Evolutionary conservation across 2,888 invertebrate genomes (phyloP).

Genomic region (Aromia moschata): DNA sequence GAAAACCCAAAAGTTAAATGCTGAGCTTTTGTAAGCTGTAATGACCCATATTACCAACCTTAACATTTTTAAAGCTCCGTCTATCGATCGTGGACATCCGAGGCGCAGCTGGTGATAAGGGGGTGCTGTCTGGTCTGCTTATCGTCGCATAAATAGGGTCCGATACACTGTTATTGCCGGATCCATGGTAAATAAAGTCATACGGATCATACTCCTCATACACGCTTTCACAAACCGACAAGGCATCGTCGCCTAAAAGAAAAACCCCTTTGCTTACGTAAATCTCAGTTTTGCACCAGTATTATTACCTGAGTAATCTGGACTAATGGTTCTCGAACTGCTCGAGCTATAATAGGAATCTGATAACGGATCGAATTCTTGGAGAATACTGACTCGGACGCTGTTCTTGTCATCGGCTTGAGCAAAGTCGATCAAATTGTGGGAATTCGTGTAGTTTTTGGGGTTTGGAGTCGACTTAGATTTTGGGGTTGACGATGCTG

Average conservation of each 20-base stretch:
- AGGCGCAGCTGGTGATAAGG: constrained; percentile 62
- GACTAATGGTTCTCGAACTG: constrained; percentile 56
- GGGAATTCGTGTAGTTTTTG: constrained; percentile 30
- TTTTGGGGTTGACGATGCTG: constrained; percentile 8
- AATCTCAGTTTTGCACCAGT: too few relatives aligned
- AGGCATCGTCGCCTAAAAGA: constrained; percentile 62
- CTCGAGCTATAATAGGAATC: constrained; percentile 64
- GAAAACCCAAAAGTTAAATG: constrained; percentile 44
- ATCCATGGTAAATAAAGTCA: constrained; percentile 74
- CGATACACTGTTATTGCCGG: constrained; percentile 70
- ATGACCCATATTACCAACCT: too few relatives aligned
- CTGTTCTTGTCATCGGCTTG: constrained; percentile 65
- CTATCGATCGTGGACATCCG: constrained; percentile 66
- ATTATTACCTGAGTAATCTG: constrained; percentile 65
- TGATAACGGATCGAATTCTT: constrained; percentile 86
- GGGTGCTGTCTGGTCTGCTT: constrained; percentile 65
- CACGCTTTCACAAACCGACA: constrained; percentile 71
- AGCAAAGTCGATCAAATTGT: constrained; percentile 69
- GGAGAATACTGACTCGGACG: constrained; percentile 76
- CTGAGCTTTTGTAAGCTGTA: too few relatives aligned
- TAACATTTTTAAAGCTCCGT: constrained; percentile 50
- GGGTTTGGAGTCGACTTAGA: background rate
- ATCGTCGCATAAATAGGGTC: constrained; percentile 78
- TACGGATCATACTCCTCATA: constrained; percentile 84
- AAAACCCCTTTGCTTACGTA: too few relatives aligned